Evolutionary conservation across 1,140 invertebrate species (phyloP).

Genomic region (Trachymyrmex cornetzi): DNA sequence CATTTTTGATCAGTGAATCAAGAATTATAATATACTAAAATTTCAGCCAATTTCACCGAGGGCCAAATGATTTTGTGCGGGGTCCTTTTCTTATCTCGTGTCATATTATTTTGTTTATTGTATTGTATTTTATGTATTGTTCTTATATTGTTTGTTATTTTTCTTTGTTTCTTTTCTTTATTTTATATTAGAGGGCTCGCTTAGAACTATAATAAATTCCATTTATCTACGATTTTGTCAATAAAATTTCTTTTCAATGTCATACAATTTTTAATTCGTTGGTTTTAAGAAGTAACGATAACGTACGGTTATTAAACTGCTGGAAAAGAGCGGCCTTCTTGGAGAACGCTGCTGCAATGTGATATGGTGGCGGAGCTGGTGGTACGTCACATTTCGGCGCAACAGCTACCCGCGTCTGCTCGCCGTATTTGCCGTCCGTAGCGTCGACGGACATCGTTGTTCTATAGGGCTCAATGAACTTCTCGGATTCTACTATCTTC

Average conservation of each 20-base stretch:
- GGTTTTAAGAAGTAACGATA: background rate
- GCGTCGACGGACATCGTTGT: constrained; percentile 61
- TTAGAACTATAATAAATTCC: too few relatives aligned
- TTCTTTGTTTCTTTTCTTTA: too few relatives aligned
- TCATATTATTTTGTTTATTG: too few relatives aligned
- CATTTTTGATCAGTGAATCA: too few relatives aligned
- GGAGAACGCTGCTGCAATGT: constrained; percentile 90
- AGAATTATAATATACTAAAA: too few relatives aligned
- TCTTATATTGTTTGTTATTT: too few relatives aligned
- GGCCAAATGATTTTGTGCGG: too few relatives aligned
- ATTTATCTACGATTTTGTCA: background rate
- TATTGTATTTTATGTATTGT: too few relatives aligned
- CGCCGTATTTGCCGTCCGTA: constrained; percentile 67
- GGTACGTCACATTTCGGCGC: constrained; percentile 78
- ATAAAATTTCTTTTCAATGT: background rate
- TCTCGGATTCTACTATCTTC: constrained; percentile 84
- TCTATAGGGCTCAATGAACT: constrained; percentile 82
- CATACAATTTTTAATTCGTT: background rate
- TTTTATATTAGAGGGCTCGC: too few relatives aligned
- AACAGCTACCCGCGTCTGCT: constrained; percentile 49
- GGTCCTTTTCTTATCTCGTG: too few relatives aligned
- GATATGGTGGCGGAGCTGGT: constrained; percentile 89
- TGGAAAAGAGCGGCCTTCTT: constrained; percentile 88
- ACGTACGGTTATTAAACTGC: constrained; percentile 80
- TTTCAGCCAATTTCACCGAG: too few relatives aligned